These are phyloP conservation scores for Knipowitschia caucasica DNA, from an alignment of 2,797 vertebrate genomes.

Conservation along the genomic window DNA sequence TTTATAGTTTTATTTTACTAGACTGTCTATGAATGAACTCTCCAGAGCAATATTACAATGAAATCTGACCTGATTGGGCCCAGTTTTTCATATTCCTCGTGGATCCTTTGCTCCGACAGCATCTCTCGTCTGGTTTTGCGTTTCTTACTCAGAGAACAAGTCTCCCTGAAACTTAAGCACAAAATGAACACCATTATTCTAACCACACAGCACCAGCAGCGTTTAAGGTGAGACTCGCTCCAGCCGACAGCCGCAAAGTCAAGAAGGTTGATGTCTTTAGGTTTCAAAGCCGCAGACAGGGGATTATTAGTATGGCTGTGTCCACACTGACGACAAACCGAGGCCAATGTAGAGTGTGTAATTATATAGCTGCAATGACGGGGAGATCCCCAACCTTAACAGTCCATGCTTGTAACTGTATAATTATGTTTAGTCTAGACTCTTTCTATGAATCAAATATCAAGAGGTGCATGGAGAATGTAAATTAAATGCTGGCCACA, in stretches of 20 bases:
- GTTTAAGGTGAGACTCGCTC: not conserved
- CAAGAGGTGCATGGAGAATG: no score
- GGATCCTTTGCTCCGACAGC: conserved; percentile 91
- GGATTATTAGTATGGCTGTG: conserved; percentile 31
- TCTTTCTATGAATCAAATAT: no score
- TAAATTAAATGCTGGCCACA: no score
- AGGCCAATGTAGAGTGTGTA: not conserved
- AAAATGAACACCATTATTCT: conserved; percentile 13
- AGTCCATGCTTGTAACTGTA: no score
- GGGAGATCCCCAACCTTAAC: no score
- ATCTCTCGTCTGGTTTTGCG: conserved; percentile 91
- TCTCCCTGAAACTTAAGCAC: conserved; percentile 89
- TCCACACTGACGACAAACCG: conserved; percentile 32
- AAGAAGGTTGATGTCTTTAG: no score
- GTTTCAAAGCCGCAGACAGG: conserved; percentile 1
- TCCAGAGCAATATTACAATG: not conserved
- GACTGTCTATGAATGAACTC: no score
- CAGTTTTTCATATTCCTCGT: conserved; percentile 91
- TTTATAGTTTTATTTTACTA: no score
- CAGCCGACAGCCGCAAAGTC: conserved; percentile 9
- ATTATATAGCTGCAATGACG: not conserved
- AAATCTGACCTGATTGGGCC: conserved; percentile 83
- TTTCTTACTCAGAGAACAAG: conserved; percentile 94
- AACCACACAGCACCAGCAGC: conserved; percentile 4
- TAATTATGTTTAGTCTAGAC: no score